Evolutionary conservation across 2,888 invertebrate species (phyloP).

Genomic region (Orthosia incerta): DNA sequence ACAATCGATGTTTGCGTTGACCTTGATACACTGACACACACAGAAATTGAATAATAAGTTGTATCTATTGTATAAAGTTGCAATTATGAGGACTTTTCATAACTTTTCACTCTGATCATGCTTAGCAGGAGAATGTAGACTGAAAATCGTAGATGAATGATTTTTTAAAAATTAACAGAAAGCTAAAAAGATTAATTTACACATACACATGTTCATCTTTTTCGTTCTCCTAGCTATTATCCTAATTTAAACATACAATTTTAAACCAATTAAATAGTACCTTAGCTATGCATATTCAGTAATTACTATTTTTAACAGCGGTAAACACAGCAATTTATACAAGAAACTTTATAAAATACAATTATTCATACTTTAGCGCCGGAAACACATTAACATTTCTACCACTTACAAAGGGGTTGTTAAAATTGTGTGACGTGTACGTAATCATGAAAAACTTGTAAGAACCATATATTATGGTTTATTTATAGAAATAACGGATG

Average conservation of each 20-base stretch:
- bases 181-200: background rate
- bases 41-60: background rate
- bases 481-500: constrained; percentile 40
- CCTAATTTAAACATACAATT: too few relatives aligned
- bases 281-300: background rate
- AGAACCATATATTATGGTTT: constrained; percentile 18
- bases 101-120: background rate
- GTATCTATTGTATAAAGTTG: background rate
- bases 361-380: constrained; percentile 58
- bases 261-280: background rate
- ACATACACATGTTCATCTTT: too few relatives aligned
- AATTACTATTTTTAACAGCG: background rate
- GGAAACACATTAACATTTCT: constrained; percentile 71
- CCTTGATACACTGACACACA: constrained; percentile 3
- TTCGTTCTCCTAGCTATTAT: too few relatives aligned
- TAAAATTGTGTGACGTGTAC: constrained; percentile 33
- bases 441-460: constrained; percentile 11
- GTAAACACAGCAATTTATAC: background rate
- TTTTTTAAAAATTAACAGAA: background rate
- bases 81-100: background rate
- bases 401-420: constrained; percentile 27
- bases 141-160: background rate
- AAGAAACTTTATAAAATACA: constrained; percentile 51
- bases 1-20: constrained; percentile 23
- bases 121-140: background rate